phyloP scores from a whole-genome alignment of 2,888 invertebrate species.

The Drosophila yooni region DNA sequence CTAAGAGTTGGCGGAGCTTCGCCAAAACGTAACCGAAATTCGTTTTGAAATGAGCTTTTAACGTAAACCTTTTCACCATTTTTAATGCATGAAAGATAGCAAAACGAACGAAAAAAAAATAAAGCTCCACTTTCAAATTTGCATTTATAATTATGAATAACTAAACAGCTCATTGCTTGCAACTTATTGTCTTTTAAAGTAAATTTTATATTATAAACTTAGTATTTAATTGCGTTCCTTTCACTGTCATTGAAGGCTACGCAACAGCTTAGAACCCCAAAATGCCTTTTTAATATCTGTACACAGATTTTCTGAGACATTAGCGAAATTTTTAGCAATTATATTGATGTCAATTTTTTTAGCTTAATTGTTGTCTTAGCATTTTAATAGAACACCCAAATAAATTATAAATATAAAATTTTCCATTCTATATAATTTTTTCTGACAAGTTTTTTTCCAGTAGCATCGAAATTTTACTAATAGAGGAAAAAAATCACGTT shows the following conservation, averaged over 20 bases:
- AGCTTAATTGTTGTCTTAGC: not conserved
- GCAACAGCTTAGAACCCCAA: not conserved
- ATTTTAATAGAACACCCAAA: no score
- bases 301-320: not conserved
- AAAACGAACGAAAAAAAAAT: no score
- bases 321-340: rapidly evolving
- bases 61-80: not conserved
- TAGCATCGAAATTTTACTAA: not conserved
- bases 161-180: no score
- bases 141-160: no score
- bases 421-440: not conserved
- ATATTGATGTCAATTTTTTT: not conserved
- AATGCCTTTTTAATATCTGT: not conserved
- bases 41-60: not conserved
- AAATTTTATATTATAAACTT: not conserved
- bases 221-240: no score
- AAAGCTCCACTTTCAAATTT: no score
- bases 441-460: not conserved
- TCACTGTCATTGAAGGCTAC: not conserved
- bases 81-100: not conserved
- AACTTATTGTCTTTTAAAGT: not conserved
- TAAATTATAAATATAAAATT: not conserved
- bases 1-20: not conserved
- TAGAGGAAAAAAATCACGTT: not conserved
- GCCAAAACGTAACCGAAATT: not conserved